These are phyloP conservation scores for Chunga burmeisteri DNA, from an alignment of 2,113 vertebrate genomes.

Conservation along the genomic window DNA sequence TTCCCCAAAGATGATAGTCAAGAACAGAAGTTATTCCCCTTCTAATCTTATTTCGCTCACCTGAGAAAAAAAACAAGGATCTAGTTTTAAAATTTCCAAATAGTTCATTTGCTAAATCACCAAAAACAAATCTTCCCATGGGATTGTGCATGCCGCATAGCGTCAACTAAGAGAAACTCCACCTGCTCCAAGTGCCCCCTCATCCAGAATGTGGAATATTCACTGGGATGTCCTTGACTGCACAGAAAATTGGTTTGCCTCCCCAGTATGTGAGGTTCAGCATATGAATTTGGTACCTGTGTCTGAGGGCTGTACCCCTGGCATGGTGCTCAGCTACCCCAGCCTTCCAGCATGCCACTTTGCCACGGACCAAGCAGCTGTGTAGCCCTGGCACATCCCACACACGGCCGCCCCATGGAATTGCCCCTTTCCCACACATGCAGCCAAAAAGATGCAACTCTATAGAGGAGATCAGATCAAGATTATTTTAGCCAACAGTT, in stretches of 20 bases:
- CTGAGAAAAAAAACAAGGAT: not conserved
- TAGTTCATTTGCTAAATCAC: not conserved
- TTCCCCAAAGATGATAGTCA: not conserved
- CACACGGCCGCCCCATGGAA: rapidly evolving
- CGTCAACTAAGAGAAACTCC: not conserved
- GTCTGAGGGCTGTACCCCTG: not conserved
- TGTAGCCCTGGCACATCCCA: not conserved
- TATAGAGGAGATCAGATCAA: not conserved
- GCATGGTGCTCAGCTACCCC: not conserved
- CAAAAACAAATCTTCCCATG: not conserved
- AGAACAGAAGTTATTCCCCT: not conserved
- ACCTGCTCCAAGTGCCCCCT: not conserved
- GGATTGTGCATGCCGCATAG: rapidly evolving
- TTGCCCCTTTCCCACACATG: rapidly evolving
- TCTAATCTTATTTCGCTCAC: not conserved
- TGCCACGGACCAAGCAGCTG: rapidly evolving
- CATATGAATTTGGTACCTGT: not conserved
- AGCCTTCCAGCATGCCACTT: not conserved
- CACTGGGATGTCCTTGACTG: not conserved
- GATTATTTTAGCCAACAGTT: not conserved
- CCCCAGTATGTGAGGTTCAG: rapidly evolving
- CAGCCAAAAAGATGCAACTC: not conserved
- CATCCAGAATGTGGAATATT: not conserved
- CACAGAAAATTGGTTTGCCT: not conserved
- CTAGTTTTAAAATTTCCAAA: not conserved